A percentile compares a stretch with the other conserved stretches of the same genome.
These are phyloP conservation scores for Acleris emargana DNA, from an alignment of 2,888 invertebrate genomes.

Conservation along the genomic window DNA sequence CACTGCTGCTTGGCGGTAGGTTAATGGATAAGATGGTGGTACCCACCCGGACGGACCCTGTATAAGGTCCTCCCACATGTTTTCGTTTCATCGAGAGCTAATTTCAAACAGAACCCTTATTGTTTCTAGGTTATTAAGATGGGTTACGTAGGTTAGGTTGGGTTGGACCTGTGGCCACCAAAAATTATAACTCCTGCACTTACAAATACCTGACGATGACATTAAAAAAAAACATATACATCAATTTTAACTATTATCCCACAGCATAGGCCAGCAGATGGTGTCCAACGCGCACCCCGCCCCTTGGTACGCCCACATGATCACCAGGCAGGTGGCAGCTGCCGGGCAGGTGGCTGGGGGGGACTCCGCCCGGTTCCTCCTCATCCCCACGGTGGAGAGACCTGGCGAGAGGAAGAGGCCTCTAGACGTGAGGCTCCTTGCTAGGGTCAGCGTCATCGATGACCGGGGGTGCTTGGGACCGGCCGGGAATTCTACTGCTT, in stretches of 20 bases:
- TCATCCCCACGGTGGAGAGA: slow-evolving; percentile 59
- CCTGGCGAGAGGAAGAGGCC: slow-evolving; percentile 40
- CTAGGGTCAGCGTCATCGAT: slow-evolving; percentile 67
- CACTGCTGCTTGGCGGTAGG: no score
- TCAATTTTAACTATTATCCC: slow-evolving; percentile 33
- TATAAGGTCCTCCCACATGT: no score
- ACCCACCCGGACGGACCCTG: no score
- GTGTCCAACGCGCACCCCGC: slow-evolving; percentile 66
- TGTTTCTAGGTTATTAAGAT: no score
- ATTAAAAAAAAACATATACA: no score
- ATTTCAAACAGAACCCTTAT: no score
- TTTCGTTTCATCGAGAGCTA: no score
- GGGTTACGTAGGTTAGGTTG: no score
- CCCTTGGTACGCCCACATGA: slow-evolving; percentile 68
- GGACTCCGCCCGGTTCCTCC: slow-evolving; percentile 53
- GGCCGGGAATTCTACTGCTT: slow-evolving; percentile 69
- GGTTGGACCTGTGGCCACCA: no score
- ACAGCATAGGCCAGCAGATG: slow-evolving; percentile 73
- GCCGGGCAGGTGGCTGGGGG: slow-evolving; percentile 56
- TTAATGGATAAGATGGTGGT: no score
- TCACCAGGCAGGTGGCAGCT: slow-evolving; percentile 53
- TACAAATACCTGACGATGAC: no score
- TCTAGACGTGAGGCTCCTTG: slow-evolving; percentile 61
- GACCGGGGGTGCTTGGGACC: slow-evolving; percentile 69
- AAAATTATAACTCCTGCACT: no score